Evolutionary conservation across 2,888 invertebrate species (phyloP).

Genomic region (Drosophila picticornis): DNA sequence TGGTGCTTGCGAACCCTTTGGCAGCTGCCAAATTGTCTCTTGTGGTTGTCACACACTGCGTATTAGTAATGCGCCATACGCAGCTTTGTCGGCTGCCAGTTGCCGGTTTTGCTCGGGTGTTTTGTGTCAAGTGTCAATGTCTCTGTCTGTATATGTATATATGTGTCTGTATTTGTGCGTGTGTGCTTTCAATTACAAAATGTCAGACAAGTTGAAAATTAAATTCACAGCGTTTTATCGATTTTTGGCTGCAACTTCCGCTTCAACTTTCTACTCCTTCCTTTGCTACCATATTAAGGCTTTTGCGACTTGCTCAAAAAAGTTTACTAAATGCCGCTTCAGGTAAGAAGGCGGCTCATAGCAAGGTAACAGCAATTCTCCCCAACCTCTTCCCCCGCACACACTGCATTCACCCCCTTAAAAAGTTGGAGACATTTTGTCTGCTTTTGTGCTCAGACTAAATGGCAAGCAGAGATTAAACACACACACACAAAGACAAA

Average conservation of each 20-base stretch:
- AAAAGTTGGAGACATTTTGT: slow-evolving; percentile 59
- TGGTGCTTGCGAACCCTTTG: slow-evolving; percentile 62
- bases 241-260: slow-evolving; percentile 39
- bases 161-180: not conserved
- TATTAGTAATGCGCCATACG: slow-evolving; percentile 80
- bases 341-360: slow-evolving; percentile 68
- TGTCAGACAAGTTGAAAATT: slow-evolving; percentile 79
- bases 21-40: slow-evolving; percentile 83
- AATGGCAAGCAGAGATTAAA: slow-evolving; percentile 72
- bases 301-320: slow-evolving; percentile 45
- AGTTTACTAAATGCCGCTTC: slow-evolving; percentile 62
- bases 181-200: slow-evolving; percentile 78
- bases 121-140: slow-evolving; percentile 72
- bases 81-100: slow-evolving; percentile 56
- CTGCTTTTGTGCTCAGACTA: slow-evolving; percentile 58
- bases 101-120: slow-evolving; percentile 37
- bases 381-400: not conserved
- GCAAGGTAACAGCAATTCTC: slow-evolving; percentile 35
- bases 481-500: slow-evolving; percentile 24
- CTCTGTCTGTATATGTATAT: slow-evolving; percentile 17
- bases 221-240: slow-evolving; percentile 69
- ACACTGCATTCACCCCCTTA: slow-evolving; percentile 12
- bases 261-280: not conserved
- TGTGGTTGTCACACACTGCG: slow-evolving; percentile 81
- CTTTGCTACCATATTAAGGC: slow-evolving; percentile 50